phyloP scores from a whole-genome alignment of 1,140 invertebrate species.

The Stegodyphus mimosarum region DNA sequence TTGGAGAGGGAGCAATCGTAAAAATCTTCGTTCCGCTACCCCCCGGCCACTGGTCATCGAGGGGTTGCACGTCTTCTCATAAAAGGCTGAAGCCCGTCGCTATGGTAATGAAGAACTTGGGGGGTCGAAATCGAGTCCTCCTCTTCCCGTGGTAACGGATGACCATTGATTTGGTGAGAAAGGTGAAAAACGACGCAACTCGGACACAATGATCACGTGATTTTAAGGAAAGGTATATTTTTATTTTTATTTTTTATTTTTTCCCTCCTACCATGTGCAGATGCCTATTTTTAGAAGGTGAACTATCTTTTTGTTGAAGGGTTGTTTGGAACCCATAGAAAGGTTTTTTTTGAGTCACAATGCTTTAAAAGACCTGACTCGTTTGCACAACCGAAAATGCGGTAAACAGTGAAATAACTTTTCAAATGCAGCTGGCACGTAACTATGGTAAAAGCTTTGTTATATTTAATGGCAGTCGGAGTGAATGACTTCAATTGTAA shows the following conservation, averaged over 20 bases:
- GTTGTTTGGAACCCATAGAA: neutral
- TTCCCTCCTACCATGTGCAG: too few species aligned
- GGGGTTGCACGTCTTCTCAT: slow-evolving; percentile 9
- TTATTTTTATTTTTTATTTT: neutral
- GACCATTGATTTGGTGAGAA: slow-evolving; percentile 38
- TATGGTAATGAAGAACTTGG: neutral
- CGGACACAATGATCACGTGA: slow-evolving; percentile 21
- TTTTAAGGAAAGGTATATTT: neutral
- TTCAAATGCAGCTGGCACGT: neutral
- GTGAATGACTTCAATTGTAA: too few species aligned
- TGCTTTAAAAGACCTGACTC: neutral
- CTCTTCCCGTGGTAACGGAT: neutral
- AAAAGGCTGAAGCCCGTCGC: neutral
- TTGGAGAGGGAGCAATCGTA: neutral
- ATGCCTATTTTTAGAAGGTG: neutral
- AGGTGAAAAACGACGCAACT: slow-evolving; percentile 40
- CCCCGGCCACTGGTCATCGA: slow-evolving; percentile 12
- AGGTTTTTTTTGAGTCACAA: neutral
- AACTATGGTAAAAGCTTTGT: too few species aligned
- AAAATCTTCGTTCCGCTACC: neutral
- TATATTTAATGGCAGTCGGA: too few species aligned
- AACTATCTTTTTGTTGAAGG: neutral
- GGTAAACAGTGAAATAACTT: neutral
- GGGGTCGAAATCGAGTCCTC: too few species aligned
- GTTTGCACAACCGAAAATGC: neutral